Evolutionary conservation across 2,888 invertebrate species (phyloP).

Genomic region (Leptogaster cylindrica): DNA sequence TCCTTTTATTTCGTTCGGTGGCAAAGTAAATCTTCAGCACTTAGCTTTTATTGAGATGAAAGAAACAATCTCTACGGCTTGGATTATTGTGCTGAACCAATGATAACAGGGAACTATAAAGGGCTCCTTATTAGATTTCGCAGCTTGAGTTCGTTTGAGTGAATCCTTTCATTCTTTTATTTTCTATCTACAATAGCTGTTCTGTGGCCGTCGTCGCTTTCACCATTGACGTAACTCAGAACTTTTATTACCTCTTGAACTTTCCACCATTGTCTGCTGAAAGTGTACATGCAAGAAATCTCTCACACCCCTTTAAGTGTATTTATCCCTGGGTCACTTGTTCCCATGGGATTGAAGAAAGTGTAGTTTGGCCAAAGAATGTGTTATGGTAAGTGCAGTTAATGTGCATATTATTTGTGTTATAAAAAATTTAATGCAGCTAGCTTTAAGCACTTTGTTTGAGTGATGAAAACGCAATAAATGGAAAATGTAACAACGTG

Average conservation of each 20-base stretch:
- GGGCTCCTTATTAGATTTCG: slow-evolving; percentile 36
- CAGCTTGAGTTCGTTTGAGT: slow-evolving; percentile 30
- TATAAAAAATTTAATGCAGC: slow-evolving; percentile 39
- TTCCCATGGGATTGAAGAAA: slow-evolving; percentile 18
- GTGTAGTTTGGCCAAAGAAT: slow-evolving; percentile 23
- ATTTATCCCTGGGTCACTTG: not conserved
- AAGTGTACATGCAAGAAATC: slow-evolving; percentile 5
- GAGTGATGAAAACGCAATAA: slow-evolving; percentile 30
- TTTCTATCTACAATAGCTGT: slow-evolving; percentile 28
- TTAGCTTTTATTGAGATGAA: slow-evolving; percentile 39
- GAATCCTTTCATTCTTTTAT: slow-evolving; percentile 40
- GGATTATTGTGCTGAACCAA: slow-evolving; percentile 37
- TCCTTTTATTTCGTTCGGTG: slow-evolving; percentile 27
- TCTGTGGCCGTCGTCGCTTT: slow-evolving; percentile 28
- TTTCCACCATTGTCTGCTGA: slow-evolving; percentile 27
- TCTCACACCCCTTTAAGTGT: not conserved
- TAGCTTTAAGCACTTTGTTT: slow-evolving; percentile 37
- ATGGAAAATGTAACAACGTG: slow-evolving; percentile 38
- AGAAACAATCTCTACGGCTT: slow-evolving; percentile 33
- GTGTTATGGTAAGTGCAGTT: slow-evolving; percentile 40
- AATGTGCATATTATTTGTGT: slow-evolving; percentile 35
- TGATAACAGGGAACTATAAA: slow-evolving; percentile 33
- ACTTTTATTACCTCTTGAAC: slow-evolving; percentile 39
- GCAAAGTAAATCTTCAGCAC: slow-evolving; percentile 27
- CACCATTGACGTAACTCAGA: slow-evolving; percentile 30